A percentile compares a stretch with the other conserved stretches of the same genome.
These are phyloP conservation scores for Anolis apletophallus DNA, from an alignment of 2,797 vertebrate species.

Conservation along the genomic window DNA sequence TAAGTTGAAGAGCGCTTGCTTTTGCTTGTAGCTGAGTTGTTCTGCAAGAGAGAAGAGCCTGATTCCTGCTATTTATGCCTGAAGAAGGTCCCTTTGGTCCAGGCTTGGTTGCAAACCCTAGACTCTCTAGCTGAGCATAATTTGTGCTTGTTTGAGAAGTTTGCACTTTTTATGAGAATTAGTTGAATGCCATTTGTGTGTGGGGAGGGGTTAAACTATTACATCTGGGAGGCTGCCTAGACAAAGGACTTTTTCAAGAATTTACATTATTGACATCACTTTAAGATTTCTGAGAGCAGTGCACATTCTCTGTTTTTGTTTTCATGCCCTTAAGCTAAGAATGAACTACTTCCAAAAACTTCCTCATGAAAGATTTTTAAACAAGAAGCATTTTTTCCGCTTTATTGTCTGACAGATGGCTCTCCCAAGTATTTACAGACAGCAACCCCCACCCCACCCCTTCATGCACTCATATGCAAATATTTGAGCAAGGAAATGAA, in stretches of 20 bases:
- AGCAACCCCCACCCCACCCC: constrained; percentile 49
- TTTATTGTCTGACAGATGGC: constrained; percentile 74
- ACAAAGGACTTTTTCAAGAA: constrained; percentile 50
- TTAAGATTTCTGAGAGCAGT: constrained; percentile 57
- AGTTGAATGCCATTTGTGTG: constrained; percentile 56
- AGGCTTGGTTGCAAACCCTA: constrained; percentile 76
- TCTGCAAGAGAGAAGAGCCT: constrained; percentile 82
- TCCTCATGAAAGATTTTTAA: constrained; percentile 61
- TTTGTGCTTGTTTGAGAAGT: constrained; percentile 61
- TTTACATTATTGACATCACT: constrained; percentile 50
- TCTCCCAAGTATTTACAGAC: constrained; percentile 70
- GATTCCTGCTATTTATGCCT: constrained; percentile 89
- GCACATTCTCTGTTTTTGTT: constrained; percentile 62
- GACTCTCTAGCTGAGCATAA: constrained; percentile 72
- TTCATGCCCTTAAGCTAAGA: constrained; percentile 67
- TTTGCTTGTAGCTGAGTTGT: constrained; percentile 84
- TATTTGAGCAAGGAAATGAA: constrained; percentile 69
- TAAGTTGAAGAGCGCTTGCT: constrained; percentile 77
- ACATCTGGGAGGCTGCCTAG: constrained; percentile 55
- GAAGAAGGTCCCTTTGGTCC: constrained; percentile 79
- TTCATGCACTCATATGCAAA: constrained; percentile 65
- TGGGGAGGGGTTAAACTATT: not conserved
- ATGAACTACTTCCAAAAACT: constrained; percentile 57
- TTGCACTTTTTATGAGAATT: constrained; percentile 49
- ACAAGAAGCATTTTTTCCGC: constrained; percentile 70